Percentiles rank a stretch among this genome's conserved stretches.
These are phyloP conservation scores for Ophion costatus DNA, from an alignment of 2,888 invertebrate genomes.

Conservation along the genomic window DNA sequence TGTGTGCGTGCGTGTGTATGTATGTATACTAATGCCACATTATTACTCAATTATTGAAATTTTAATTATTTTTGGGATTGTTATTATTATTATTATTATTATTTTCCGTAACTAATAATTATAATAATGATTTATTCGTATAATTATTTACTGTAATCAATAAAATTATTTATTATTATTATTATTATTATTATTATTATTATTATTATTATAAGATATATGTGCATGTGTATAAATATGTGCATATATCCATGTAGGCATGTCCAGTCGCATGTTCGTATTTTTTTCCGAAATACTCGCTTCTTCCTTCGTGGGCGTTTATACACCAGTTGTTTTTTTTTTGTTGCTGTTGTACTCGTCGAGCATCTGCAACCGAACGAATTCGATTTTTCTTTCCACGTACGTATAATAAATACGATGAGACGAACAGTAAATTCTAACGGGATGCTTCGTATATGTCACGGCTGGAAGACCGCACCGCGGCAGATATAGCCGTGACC, in stretches of 20 bases:
- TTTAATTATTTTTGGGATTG: too few species aligned
- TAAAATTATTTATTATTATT: too few species aligned
- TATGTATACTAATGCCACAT: too few species aligned
- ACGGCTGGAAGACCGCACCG: constrained; percentile 55
- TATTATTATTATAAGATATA: too few species aligned
- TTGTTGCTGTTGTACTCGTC: constrained; percentile 2
- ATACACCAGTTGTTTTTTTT: constrained; percentile 4
- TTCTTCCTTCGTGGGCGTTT: constrained; percentile 32
- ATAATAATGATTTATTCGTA: too few species aligned
- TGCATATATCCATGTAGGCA: not conserved
- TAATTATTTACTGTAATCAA: too few species aligned
- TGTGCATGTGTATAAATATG: too few species aligned
- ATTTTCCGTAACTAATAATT: too few species aligned
- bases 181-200: too few species aligned
- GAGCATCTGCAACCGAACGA: constrained; percentile 31
- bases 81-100: too few species aligned
- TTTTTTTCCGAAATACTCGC: constrained; percentile 16
- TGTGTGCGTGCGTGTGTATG: too few species aligned
- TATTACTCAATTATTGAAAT: too few species aligned
- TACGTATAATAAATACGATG: constrained; percentile 25
- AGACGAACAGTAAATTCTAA: constrained; percentile 68
- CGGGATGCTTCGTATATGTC: constrained; percentile 67
- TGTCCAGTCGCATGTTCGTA: constrained; percentile 10
- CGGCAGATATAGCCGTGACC: constrained; percentile 59
- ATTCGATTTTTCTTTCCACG: constrained; percentile 14